phyloP scores from a whole-genome alignment of 2,888 invertebrate genomes.

The Chydorus sphaericus region DNA sequence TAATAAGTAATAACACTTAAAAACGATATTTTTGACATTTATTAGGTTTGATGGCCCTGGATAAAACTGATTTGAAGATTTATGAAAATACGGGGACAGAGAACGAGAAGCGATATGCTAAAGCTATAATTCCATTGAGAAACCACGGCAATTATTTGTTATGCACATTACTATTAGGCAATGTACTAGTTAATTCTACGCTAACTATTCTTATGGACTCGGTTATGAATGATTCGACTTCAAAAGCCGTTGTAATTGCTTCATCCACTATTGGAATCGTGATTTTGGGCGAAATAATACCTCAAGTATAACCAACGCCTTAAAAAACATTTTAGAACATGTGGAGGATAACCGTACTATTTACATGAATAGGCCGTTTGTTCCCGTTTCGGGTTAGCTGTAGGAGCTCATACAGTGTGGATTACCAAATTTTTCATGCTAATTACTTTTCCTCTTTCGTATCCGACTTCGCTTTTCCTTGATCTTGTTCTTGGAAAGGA shows the following conservation, averaged over 20 bases:
- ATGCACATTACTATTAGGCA: slow-evolving; percentile 47
- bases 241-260: slow-evolving; percentile 77
- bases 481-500: slow-evolving; percentile 91
- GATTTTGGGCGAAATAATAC: slow-evolving; percentile 92
- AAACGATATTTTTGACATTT: background rate
- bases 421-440: slow-evolving; percentile 89
- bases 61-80: slow-evolving; percentile 87
- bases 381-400: slow-evolving; percentile 82
- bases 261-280: slow-evolving; percentile 88
- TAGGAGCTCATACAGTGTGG: slow-evolving; percentile 88
- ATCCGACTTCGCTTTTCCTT: slow-evolving; percentile 75
- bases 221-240: slow-evolving; percentile 85
- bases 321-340: too few species aligned
- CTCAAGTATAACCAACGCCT: too few species aligned
- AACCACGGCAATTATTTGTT: slow-evolving; percentile 45
- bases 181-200: slow-evolving; percentile 90
- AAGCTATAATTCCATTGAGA: slow-evolving; percentile 41
- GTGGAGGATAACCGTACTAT: too few species aligned
- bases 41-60: slow-evolving; percentile 76
- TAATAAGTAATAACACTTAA: too few species aligned
- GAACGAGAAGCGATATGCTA: slow-evolving; percentile 65
- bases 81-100: slow-evolving; percentile 83
- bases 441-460: slow-evolving; percentile 81
- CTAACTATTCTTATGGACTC: slow-evolving; percentile 91
- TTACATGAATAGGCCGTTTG: slow-evolving; percentile 73